Conservation (phyloP, 1,140 invertebrate species). For the Ctenoplectra terminalis region DNA sequence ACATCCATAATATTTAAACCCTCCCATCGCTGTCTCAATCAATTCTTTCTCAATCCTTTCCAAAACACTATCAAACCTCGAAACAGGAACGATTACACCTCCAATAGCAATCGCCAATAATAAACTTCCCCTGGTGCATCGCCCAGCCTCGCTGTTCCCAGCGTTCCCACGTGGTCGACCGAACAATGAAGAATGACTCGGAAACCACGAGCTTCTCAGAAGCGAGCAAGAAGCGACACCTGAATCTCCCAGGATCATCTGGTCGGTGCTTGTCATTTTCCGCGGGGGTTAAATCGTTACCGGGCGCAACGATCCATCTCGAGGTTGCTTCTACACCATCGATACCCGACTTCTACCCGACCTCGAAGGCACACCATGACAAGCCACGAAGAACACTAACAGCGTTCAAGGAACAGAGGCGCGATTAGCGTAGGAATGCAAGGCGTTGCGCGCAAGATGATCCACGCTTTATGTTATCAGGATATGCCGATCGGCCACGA, state of each 20-base stretch:
- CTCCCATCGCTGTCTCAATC: neutral
- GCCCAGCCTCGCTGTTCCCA: neutral
- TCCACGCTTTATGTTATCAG: conserved; percentile 39
- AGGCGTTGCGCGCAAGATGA: conserved; percentile 35
- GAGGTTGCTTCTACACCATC: neutral
- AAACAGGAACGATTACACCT: too few species aligned
- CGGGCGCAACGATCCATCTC: conserved; percentile 17
- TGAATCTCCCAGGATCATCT: neutral
- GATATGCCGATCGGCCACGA: conserved; percentile 41
- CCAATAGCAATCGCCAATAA: neutral
- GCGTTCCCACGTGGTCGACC: conserved; percentile 20
- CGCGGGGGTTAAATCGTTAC: conserved; percentile 39
- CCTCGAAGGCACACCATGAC: too few species aligned
- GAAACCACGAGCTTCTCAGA: conserved; percentile 12
- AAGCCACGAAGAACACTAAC: neutral
- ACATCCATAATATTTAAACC: too few species aligned
- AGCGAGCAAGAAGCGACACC: neutral
- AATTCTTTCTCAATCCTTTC: neutral
- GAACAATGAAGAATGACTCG: neutral
- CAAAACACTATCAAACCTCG: neutral
- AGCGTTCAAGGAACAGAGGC: neutral
- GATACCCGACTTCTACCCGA: neutral
- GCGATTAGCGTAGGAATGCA: conserved; percentile 41
- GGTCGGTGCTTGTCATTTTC: conserved; percentile 10
- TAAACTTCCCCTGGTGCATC: neutral